These are phyloP conservation scores for Silurus meridionalis DNA, from an alignment of 2,113 vertebrate genomes.

Conservation along the genomic window DNA sequence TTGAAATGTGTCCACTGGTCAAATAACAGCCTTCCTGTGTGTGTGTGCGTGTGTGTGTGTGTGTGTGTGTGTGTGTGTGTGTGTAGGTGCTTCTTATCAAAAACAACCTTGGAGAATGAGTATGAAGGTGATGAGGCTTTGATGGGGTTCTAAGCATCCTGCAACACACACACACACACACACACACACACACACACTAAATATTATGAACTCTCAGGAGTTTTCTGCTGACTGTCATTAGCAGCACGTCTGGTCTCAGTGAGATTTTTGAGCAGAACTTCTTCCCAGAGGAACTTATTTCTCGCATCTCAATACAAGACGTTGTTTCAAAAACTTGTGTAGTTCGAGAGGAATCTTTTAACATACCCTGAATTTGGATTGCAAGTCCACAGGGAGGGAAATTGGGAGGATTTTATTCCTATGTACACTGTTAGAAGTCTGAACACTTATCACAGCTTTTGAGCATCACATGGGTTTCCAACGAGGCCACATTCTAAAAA, in stretches of 20 bases:
- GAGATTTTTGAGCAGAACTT: neutral
- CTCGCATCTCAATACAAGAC: neutral
- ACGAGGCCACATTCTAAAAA: too few species aligned
- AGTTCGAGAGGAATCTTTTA: neutral
- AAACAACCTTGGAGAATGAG: conserved; percentile 54
- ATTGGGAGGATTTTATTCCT: neutral
- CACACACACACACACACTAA: neutral
- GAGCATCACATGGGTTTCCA: neutral
- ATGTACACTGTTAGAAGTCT: neutral
- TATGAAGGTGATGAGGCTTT: conserved; percentile 33
- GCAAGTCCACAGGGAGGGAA: neutral
- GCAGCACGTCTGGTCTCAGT: neutral
- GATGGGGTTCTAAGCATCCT: conserved; percentile 45
- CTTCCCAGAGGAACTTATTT: neutral
- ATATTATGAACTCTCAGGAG: neutral
- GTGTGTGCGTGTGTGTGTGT: neutral
- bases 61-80: neutral
- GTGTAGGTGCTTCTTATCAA: conserved; percentile 43
- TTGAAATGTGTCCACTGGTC: neutral
- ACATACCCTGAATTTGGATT: neutral
- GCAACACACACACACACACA: neutral
- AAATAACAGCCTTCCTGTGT: conserved; percentile 8
- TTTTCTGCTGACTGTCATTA: neutral
- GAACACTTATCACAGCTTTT: neutral
- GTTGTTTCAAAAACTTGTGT: neutral